Evolutionary conservation across 2,888 invertebrate genomes (phyloP).

Genomic region (Lissocephala sabroskyi): DNA sequence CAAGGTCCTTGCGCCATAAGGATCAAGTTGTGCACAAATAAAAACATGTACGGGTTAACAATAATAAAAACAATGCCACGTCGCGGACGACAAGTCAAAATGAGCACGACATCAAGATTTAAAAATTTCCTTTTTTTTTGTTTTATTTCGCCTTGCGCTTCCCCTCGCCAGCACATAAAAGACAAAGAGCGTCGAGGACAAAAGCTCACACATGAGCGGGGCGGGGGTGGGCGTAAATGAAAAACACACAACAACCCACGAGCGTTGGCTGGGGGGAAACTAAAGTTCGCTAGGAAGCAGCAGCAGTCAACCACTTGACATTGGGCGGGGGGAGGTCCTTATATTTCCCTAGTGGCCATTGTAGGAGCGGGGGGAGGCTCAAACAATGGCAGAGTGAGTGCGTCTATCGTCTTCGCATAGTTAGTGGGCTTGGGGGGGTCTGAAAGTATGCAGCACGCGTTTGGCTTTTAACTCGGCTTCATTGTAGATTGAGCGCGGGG

Average conservation of each 20-base stretch:
- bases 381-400: too few relatives aligned
- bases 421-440: too few relatives aligned
- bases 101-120: conserved; percentile 48
- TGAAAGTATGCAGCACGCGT: conserved; percentile 7
- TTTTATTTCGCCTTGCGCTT: too few relatives aligned
- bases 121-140: conserved; percentile 14
- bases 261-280: too few relatives aligned
- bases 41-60: conserved; percentile 41
- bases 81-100: conserved; percentile 20
- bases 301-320: too few relatives aligned
- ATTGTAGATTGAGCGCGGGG: too few relatives aligned
- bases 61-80: conserved; percentile 51
- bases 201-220: conserved; percentile 2
- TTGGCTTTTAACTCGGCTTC: too few relatives aligned
- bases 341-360: too few relatives aligned
- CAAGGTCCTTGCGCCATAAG: conserved; percentile 39
- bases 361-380: too few relatives aligned
- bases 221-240: conserved; percentile 30
- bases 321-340: too few relatives aligned
- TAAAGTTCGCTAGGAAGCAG: too few relatives aligned
- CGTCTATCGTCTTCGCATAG: too few relatives aligned
- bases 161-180: conserved; percentile 1
- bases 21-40: conserved; percentile 40
- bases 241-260: conserved; percentile 33
- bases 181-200: conserved; percentile 5